A percentile compares a stretch with the other conserved stretches of the same genome.
Evolutionary conservation across 2,888 invertebrate species (phyloP).

Genomic region (Temnothorax rugatulus): DNA sequence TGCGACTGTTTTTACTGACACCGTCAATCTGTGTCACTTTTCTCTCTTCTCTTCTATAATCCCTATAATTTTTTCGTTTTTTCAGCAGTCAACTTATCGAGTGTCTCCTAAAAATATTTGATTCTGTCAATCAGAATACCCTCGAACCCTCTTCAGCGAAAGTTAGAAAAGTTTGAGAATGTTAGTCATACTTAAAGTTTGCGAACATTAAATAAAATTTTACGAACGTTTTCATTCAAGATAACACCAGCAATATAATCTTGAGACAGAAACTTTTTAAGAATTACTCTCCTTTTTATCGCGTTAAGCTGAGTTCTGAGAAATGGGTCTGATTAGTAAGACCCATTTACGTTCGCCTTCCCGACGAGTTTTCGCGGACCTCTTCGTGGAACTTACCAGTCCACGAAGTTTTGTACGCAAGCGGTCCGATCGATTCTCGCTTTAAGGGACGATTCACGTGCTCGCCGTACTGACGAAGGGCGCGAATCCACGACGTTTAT

Average conservation of each 20-base stretch:
- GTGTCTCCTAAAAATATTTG: constrained; percentile 14
- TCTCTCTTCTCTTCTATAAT: not conserved
- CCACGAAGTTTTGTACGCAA: constrained; percentile 64
- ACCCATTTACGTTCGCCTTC: constrained; percentile 2
- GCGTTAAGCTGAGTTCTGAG: not conserved
- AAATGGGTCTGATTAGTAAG: constrained; percentile 35
- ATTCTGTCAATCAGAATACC: constrained; percentile 10
- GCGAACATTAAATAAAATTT: constrained; percentile 42
- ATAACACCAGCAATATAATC: constrained; percentile 14
- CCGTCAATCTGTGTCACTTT: constrained; percentile 23
- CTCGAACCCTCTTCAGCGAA: not conserved
- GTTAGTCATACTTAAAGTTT: not conserved
- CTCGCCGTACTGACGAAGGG: constrained; percentile 67
- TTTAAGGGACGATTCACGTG: constrained; percentile 74
- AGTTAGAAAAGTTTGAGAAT: not conserved
- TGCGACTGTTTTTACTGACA: not conserved
- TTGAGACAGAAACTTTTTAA: constrained; percentile 34
- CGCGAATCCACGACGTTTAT: constrained; percentile 68
- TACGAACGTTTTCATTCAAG: constrained; percentile 18
- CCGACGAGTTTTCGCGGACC: not conserved
- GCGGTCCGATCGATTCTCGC: constrained; percentile 69
- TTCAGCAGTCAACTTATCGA: constrained; percentile 1
- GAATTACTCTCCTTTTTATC: constrained; percentile 66
- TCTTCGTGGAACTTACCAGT: constrained; percentile 68
- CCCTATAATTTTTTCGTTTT: not conserved